These are phyloP conservation scores for Tinea semifulvella DNA, from an alignment of 2,888 invertebrate genomes.

Conservation along the genomic window DNA sequence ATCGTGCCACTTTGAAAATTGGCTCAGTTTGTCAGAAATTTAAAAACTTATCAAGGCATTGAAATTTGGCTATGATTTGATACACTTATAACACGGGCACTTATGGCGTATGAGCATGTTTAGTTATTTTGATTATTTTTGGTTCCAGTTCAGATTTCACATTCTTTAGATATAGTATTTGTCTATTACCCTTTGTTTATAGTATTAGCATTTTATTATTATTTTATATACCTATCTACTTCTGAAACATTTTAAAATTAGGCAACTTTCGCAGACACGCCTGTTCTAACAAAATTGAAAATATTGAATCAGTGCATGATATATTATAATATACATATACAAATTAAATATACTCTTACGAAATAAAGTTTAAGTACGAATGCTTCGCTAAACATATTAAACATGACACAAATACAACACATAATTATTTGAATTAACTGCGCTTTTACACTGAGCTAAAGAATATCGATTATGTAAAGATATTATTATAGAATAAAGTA, in stretches of 20 bases:
- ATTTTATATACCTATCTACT: not conserved
- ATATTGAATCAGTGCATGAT: not conserved
- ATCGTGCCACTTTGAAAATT: not conserved
- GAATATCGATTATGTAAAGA: too few species aligned
- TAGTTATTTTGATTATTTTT: not conserved
- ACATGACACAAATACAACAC: too few species aligned
- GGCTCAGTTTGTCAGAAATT: slow-evolving; percentile 8
- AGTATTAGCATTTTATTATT: not conserved
- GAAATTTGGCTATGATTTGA: slow-evolving; percentile 11
- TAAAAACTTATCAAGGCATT: not conserved
- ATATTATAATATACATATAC: not conserved
- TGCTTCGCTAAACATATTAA: not conserved
- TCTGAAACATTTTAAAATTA: not conserved
- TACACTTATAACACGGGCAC: slow-evolving; percentile 3
- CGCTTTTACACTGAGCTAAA: not conserved
- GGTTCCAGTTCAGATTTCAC: not conserved
- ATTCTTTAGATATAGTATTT: not conserved
- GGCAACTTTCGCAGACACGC: not conserved
- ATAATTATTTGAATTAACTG: too few species aligned
- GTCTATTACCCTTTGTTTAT: slow-evolving; percentile 1
- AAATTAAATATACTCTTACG: not conserved
- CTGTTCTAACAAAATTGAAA: not conserved
- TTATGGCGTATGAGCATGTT: slow-evolving; percentile 5
- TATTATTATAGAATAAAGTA: not conserved
- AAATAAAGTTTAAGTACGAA: not conserved